Evolutionary conservation across 2,797 vertebrate genomes (phyloP).

Genomic region (Gymnopithys bicolor): DNA sequence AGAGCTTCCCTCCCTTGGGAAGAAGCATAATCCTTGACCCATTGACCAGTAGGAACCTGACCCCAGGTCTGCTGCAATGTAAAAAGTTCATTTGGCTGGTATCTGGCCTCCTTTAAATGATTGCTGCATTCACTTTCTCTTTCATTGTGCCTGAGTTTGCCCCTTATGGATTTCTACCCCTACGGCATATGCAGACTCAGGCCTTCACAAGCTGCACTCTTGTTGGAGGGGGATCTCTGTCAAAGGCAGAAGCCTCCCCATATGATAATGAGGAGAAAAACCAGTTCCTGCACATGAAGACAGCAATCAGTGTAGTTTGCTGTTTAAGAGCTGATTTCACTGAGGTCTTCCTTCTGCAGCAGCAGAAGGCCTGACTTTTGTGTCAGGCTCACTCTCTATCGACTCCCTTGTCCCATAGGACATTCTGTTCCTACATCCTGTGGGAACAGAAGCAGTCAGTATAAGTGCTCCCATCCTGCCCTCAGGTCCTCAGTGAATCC

Average conservation of each 20-base stretch:
- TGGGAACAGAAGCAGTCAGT: neutral
- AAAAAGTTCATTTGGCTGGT: neutral
- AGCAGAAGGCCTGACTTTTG: neutral
- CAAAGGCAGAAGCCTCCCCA: neutral
- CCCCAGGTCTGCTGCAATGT: accelerated
- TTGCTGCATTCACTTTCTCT: neutral
- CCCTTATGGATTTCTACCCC: neutral
- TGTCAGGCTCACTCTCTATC: neutral
- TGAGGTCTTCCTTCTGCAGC: neutral
- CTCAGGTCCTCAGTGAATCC: neutral
- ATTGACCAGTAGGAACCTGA: neutral
- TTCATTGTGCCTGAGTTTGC: neutral
- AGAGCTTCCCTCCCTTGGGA: neutral
- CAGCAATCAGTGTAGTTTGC: neutral
- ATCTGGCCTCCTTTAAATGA: neutral
- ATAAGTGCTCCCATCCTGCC: neutral
- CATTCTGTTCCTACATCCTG: neutral
- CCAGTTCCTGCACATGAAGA: neutral
- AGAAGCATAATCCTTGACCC: neutral
- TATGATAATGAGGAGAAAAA: neutral
- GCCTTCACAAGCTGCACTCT: neutral
- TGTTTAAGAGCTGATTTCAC: neutral
- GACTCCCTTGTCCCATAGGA: neutral
- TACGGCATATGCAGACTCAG: accelerated
- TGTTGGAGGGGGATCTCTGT: neutral